These are phyloP conservation scores for Channa argus DNA, from an alignment of 2,113 vertebrate species.

Conservation along the genomic window DNA sequence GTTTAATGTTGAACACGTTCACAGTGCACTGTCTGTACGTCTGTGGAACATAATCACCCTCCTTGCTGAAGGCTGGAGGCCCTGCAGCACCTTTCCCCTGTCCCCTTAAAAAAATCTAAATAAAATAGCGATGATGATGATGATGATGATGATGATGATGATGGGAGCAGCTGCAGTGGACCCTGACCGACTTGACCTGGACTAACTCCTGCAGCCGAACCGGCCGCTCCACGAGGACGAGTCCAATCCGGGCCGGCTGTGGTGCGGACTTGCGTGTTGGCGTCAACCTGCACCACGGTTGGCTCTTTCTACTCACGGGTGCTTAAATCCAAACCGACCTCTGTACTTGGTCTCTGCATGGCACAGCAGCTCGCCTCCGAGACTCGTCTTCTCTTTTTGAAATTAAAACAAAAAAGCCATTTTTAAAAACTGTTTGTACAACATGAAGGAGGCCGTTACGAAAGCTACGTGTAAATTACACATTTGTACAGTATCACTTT, in stretches of 20 bases:
- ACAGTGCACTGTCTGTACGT: background rate
- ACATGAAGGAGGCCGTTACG: constrained; percentile 46
- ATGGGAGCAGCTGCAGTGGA: background rate
- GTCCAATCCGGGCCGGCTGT: background rate
- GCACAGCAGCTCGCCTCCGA: constrained; percentile 23
- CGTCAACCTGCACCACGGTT: constrained; percentile 38
- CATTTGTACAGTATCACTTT: constrained; percentile 43
- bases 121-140: background rate
- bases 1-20: too few species aligned
- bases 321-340: constrained; percentile 72
- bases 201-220: background rate
- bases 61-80: constrained; percentile 8
- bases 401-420: constrained; percentile 54
- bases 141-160: too few species aligned
- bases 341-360: constrained; percentile 55
- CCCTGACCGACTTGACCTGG: background rate
- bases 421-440: constrained; percentile 70
- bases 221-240: background rate
- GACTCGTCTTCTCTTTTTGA: constrained; percentile 42
- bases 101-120: constrained; percentile 3
- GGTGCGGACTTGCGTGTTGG: constrained; percentile 46
- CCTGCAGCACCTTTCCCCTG: background rate
- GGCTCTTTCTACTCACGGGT: constrained; percentile 55
- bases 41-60: background rate
- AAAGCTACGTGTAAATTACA: constrained; percentile 45